Evolutionary conservation across 1,140 invertebrate species (phyloP), one percentile per base, ranked within the genome.

Genomic region (Heliothis virescens): DNA sequence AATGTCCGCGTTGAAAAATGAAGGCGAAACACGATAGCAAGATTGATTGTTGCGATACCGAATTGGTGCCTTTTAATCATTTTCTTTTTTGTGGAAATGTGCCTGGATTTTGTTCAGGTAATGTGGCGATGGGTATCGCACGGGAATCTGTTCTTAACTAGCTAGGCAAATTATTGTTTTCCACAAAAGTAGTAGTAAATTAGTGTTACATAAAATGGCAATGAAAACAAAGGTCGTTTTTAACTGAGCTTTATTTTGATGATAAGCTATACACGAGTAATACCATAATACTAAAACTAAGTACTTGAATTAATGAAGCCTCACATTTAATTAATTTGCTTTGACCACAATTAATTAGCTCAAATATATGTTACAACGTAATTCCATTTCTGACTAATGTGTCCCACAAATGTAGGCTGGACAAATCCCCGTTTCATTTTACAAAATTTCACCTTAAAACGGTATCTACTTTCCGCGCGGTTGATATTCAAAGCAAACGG

Each of bases 1-100:
- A 52, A 69, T 69, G 65, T 52, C 48, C 65, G 65, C 59, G 74
- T 63, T 76, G 74, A 76, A 76, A 76, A 76, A 76, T 76, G 74
- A 76, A 76, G 59, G 21, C 60, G 26, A 76, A 76, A 76, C 74
- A 76, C 74, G 74, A 76, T 76, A 76, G 47, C 26, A 63, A 76
- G 74, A 76, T 76, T 76, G 74, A 76, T 76, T 76, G 60, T 76
- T 5, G 41, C 26, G 74, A 76, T 76, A 76, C 21, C 47, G 48
- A 75, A 60, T 60, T 62, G 53, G 55, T 63, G 60, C 34, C 21
- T 63, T 76, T 76, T 76, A 63, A 76, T 63, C 15, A 76, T 63
- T 76, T 53, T 63, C 26, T 62, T 69, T 65, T 63, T 76, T 52
- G 16, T 48, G 48, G 52, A 52, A 69, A 26, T 65, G 59, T 65